Evolutionary conservation across 2,797 vertebrate species (phyloP).

Genomic region (Mormyrops boulengeri): DNA sequence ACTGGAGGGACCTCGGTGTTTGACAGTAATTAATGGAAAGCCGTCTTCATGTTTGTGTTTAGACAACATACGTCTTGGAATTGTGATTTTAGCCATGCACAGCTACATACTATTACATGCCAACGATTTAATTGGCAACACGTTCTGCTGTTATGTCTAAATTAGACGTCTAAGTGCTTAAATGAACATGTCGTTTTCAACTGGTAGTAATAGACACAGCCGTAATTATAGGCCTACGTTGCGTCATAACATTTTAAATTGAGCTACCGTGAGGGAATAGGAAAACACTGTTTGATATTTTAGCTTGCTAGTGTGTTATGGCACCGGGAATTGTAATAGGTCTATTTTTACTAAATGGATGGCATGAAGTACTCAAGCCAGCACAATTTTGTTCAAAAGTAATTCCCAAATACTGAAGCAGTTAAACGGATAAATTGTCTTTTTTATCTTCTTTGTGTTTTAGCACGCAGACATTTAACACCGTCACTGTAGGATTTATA

Average conservation of each 20-base stretch:
- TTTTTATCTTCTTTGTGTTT: not conserved
- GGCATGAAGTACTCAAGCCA: not conserved
- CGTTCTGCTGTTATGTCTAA: not conserved
- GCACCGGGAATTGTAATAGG: not conserved
- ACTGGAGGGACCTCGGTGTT: not conserved
- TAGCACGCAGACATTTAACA: not conserved
- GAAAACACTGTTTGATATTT: not conserved
- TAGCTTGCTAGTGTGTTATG: not conserved
- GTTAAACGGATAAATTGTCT: not conserved
- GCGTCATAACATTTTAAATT: not conserved
- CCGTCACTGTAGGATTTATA: not conserved
- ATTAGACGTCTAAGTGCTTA: not conserved
- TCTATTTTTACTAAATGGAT: not conserved
- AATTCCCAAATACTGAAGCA: not conserved
- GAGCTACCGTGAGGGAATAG: not conserved
- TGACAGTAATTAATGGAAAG: slow-evolving; percentile 19
- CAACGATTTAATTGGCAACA: not conserved
- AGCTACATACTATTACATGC: slow-evolving; percentile 8
- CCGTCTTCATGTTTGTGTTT: slow-evolving; percentile 9
- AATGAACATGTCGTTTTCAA: not conserved
- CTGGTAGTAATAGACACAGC: not conserved
- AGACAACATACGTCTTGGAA: not conserved
- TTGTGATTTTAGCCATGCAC: not conserved
- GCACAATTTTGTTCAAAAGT: not conserved
- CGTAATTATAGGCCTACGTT: not conserved